Evolutionary conservation across 2,113 vertebrate genomes (phyloP).

Genomic region (Tonatia bakeri): DNA sequence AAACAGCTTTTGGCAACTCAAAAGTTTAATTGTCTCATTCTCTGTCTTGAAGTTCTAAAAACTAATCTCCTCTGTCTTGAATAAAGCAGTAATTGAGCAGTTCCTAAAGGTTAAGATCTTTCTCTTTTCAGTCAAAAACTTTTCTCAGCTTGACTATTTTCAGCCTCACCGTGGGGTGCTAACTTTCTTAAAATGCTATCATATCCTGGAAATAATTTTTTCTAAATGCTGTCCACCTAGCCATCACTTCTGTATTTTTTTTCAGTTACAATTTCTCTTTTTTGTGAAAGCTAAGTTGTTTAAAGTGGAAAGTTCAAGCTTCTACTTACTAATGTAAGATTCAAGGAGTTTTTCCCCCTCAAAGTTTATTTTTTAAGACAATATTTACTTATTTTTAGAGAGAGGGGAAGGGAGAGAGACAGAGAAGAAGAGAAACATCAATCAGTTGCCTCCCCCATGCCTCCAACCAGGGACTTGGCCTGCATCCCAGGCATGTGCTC

Average conservation of each 20-base stretch:
- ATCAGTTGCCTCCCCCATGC: too few species aligned
- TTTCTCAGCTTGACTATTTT: slow-evolving; percentile 11
- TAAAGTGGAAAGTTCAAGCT: neutral
- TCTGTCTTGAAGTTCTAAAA: slow-evolving; percentile 7
- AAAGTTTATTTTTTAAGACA: too few species aligned
- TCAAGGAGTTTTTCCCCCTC: neutral
- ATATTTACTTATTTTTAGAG: too few species aligned
- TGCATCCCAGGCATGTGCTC: too few species aligned
- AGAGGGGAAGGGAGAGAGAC: too few species aligned
- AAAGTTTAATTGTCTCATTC: neutral
- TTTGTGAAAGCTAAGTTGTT: neutral
- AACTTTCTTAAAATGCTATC: slow-evolving; percentile 7
- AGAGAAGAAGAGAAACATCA: too few species aligned
- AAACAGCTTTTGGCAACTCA: neutral
- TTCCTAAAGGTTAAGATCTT: neutral
- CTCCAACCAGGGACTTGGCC: too few species aligned
- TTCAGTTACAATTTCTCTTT: neutral
- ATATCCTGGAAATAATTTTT: neutral
- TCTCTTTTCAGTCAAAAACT: neutral
- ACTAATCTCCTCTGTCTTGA: neutral
- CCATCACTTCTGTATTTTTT: neutral
- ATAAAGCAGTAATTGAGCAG: neutral
- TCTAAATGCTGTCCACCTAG: neutral
- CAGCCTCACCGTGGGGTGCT: neutral
- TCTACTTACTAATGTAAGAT: neutral